These are phyloP conservation scores for Calidris pygmaea DNA, from an alignment of 2,113 vertebrate genomes.

Conservation along the genomic window DNA sequence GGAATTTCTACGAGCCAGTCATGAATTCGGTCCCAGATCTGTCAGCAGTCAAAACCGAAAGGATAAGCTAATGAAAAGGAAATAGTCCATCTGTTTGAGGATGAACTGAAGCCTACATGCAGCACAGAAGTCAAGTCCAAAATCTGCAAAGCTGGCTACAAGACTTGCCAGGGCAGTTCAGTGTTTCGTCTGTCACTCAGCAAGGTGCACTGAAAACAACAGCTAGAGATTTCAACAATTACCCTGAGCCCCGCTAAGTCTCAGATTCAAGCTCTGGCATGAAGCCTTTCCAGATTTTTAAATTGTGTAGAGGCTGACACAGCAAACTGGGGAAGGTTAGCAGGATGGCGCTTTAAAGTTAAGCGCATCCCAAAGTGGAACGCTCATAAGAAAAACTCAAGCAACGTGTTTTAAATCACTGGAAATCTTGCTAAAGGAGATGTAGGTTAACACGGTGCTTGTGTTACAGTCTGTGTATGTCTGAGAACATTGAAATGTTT, in stretches of 20 bases:
- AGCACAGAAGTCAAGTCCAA: background rate
- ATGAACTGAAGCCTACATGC: background rate
- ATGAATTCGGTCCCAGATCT: background rate
- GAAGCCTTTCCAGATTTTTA: background rate
- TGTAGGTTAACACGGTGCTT: background rate
- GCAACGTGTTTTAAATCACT: background rate
- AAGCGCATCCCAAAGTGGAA: background rate
- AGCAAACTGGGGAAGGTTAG: background rate
- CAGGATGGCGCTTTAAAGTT: background rate
- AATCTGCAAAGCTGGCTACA: background rate
- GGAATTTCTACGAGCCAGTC: background rate
- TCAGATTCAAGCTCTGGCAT: background rate
- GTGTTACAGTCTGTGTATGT: background rate
- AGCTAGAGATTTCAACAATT: background rate
- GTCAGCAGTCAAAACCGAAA: constrained; percentile 1
- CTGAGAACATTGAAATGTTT: background rate
- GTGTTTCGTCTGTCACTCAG: background rate
- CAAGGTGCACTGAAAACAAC: background rate
- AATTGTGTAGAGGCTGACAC: background rate
- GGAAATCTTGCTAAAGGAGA: background rate
- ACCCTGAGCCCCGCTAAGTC: background rate
- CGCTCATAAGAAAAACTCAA: background rate
- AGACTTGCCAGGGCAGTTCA: background rate
- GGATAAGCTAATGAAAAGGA: constrained; percentile 19
- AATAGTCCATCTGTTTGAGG: background rate